Base-by-base conservation (phyloP, 2,113 vertebrate species). In the Thomomys bottae region DNA sequence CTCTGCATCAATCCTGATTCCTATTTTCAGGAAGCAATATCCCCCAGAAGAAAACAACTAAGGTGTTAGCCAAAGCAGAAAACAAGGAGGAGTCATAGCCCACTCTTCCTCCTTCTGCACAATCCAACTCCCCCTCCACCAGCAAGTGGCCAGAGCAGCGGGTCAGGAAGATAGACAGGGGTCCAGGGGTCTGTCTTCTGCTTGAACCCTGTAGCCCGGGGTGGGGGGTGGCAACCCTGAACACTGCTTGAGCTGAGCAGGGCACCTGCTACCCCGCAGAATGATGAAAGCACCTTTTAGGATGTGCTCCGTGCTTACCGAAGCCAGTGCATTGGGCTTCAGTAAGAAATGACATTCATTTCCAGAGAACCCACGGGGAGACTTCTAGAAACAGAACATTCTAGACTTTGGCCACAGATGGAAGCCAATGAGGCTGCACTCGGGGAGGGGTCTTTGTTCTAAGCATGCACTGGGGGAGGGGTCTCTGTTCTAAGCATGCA, bases 91-190 rank as follows among this genome's bases (percentile, higher is more conserved):
- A 8, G 6, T 18, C 6, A 8, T 1, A 0, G 0, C 30, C 6
- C 1, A 15, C 0, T 0, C 1, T 6, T 23, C 30, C 36, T 6
- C 6, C 18, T 14, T 23, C 45, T 21, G 8, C 1, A 5, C 2
- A 6, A 10, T 11, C 23, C 3, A 18, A 3, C 32, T 36, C 34
- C 34, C 1, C 7, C 9, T 14, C 30, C 9, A 3, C 72, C 17
- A 34, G 36, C 68, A 21, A 8, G 24, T 8, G 15, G 26, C 18
- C 7, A 0, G 23, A 63, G 23, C 42, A 6, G 23, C 26, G 6
- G 28, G 49, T n/a, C 6, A 6, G 34, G 10, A 59, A 17, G 57
- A 59, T 21, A 15, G 7, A 21, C 57, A 15, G 20, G 57, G 57
- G 45, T 11, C 11, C 45, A 6, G 17, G 20, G 57, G 57, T 59